A percentile compares a stretch with the other conserved stretches of the same genome.
phyloP scores from a whole-genome alignment of 2,888 invertebrate species.

The Ditula angustiorana region DNA sequence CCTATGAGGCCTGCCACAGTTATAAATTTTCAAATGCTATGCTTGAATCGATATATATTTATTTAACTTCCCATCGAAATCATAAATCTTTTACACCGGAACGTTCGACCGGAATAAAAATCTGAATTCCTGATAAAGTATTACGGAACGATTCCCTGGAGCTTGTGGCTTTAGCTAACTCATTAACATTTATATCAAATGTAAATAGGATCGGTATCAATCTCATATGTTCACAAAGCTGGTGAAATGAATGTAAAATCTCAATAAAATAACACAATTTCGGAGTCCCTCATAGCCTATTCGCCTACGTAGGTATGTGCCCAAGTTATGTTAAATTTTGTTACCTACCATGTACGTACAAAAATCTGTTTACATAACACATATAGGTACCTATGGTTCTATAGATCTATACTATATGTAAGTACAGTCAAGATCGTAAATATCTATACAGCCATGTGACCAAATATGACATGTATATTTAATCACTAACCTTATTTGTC shows the following conservation, averaged over 20 bases:
- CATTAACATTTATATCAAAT: constrained; percentile 74
- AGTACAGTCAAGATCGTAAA: too few relatives aligned
- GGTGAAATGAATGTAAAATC: constrained; percentile 46
- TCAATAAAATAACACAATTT: constrained; percentile 47
- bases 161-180: constrained; percentile 49
- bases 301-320: too few relatives aligned
- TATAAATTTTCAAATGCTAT: constrained; percentile 9
- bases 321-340: too few relatives aligned
- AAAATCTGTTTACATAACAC: too few relatives aligned
- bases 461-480: too few relatives aligned
- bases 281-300: constrained; percentile 39
- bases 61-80: constrained; percentile 28
- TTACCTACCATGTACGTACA: too few relatives aligned
- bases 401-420: too few relatives aligned
- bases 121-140: constrained; percentile 50
- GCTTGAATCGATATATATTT: constrained; percentile 21
- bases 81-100: constrained; percentile 28
- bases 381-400: too few relatives aligned
- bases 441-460: too few relatives aligned
- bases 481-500: too few relatives aligned
- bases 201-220: constrained; percentile 59
- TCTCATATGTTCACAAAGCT: constrained; percentile 52
- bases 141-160: constrained; percentile 63
- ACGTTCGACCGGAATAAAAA: constrained; percentile 54
- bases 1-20: constrained; percentile 5